Evolutionary conservation across 1,140 invertebrate species (phyloP).

Genomic region (Trigoniulus corallinus): DNA sequence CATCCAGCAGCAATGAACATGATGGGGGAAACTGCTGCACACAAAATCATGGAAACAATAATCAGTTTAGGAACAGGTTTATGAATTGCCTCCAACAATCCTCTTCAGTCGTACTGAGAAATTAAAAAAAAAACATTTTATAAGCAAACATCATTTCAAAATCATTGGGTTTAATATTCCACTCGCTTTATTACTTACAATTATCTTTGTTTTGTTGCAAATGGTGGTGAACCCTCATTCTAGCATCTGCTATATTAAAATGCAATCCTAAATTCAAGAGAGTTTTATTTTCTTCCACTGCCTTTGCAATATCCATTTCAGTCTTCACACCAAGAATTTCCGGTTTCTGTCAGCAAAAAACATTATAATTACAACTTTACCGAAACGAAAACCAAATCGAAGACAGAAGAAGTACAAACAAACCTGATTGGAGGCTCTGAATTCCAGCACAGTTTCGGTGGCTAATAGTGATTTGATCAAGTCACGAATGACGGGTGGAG

Average conservation of each 20-base stretch:
- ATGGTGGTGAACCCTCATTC: constrained; percentile 78
- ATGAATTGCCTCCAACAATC: no score
- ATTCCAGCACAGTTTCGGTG: constrained; percentile 75
- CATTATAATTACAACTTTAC: neutral
- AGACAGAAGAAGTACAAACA: no score
- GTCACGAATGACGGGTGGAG: constrained; percentile 59
- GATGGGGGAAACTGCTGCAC: no score
- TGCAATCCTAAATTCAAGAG: constrained; percentile 79
- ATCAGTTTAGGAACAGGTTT: no score
- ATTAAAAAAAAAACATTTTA: no score
- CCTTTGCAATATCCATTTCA: constrained; percentile 90
- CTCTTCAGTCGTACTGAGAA: no score
- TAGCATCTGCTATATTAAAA: constrained; percentile 89
- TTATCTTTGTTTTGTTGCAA: constrained; percentile 92
- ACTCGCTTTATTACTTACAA: no score
- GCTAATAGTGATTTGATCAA: constrained; percentile 69
- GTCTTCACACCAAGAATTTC: constrained; percentile 90
- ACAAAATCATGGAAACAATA: no score
- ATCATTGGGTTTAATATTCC: no score
- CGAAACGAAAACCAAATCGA: no score
- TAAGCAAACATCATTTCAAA: no score
- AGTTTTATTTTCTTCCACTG: constrained; percentile 83
- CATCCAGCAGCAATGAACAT: no score
- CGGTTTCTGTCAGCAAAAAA: constrained; percentile 49
- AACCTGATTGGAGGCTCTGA: constrained; percentile 90